Evolutionary conservation across 2,797 vertebrate species (phyloP), one percentile per base, ranked within the genome.

Genomic region (Threskiornis aethiopicus): DNA sequence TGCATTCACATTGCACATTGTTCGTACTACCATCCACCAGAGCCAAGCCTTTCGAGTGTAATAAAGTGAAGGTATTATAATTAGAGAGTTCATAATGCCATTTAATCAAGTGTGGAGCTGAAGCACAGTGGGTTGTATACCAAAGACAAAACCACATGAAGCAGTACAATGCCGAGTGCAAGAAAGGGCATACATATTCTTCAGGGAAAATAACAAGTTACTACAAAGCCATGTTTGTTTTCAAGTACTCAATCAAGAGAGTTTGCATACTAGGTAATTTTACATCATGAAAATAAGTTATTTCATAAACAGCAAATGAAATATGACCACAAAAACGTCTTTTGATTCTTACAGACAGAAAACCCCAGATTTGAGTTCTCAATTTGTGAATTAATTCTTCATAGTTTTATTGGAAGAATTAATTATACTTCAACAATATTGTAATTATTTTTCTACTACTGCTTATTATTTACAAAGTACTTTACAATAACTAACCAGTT

Each of bases 131-230:
- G 64, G 92, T 46, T 91, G 65, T 87, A 84, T 16, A 85, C 69
- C 78, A 67, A 84, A 95, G 89, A 92, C 91, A 97, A 95, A 96
- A 95, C 75, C 96, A 93, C 91, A 95, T 44, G 81, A 94, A 93
- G 91, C 70, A 61, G 44, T 42, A 85, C 71, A 94, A 80, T 24
- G 41, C 47, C 3, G 6, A 92, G 47, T 71, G 67, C 64, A 59
- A 89, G 72, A 81, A 92, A 92, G 91, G 82, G 82, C 89, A 92
- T 28, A 49, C 25, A 18, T 16, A 89, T 55, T 95, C 89, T 95
- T 84, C 82, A 70, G 67, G 72, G 87, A 92, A 94, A 95, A 96
- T 54, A 89, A 91, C 84, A 80, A 91, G 81, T 93, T 87, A 73
- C 59, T 91, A 92, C 94, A 96, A 92, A 94, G 86, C 71, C 59